Percentiles rank a stretch among this genome's conserved stretches.
Evolutionary conservation across 2,113 vertebrate species (phyloP).

Genomic region (Dasypus novemcinctus): DNA sequence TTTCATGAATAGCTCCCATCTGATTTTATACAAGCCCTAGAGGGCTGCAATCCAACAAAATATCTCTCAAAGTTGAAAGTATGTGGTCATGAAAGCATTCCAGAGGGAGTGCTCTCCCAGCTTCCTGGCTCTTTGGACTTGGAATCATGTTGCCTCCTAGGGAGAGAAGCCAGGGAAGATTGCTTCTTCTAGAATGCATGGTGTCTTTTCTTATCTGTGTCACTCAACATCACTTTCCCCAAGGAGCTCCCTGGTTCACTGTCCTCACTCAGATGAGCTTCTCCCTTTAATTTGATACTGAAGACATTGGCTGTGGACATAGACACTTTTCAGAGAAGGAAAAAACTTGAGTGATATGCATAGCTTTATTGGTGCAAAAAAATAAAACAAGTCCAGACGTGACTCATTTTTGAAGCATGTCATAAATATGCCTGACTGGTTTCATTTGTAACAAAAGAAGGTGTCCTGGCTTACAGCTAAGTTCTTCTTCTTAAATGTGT

Average conservation of each 20-base stretch:
- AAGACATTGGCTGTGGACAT: neutral
- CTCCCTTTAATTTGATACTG: constrained; percentile 18
- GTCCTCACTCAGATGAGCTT: neutral
- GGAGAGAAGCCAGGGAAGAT: neutral
- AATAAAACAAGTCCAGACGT: constrained; percentile 50
- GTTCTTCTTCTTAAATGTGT: constrained; percentile 18
- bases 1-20: neutral
- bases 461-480: neutral
- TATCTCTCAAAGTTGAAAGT: neutral
- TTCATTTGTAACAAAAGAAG: constrained; percentile 44
- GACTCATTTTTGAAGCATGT: constrained; percentile 36
- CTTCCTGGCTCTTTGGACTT: neutral
- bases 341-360: neutral
- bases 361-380: neutral
- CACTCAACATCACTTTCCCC: constrained; percentile 12
- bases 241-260: neutral
- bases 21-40: neutral
- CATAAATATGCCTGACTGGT: neutral
- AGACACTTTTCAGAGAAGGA: neutral
- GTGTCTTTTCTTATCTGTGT: neutral
- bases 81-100: fast-evolving
- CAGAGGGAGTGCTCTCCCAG: fast-evolving
- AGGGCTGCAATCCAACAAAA: neutral
- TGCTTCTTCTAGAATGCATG: neutral
- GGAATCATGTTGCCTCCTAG: neutral